Evolutionary conservation across 2,113 vertebrate genomes (phyloP), one percentile per base, ranked within the genome.

Genomic region (Scomber japonicus): DNA sequence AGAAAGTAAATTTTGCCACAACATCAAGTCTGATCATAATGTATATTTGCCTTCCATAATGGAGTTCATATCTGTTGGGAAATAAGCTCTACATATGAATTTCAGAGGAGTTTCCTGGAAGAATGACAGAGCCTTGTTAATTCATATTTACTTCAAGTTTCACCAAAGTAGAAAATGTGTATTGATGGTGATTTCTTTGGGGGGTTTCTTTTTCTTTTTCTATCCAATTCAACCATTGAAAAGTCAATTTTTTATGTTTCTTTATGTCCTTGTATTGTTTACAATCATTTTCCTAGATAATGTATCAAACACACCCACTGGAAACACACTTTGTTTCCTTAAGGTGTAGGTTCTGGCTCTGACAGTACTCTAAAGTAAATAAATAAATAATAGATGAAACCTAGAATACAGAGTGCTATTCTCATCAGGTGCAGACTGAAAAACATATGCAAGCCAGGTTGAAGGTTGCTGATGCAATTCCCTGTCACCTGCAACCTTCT

Each of bases 121-220:
- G 15, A 59, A 48, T 54, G 5, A 73, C 21, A 3, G 4, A 19
- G 30, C 0, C 2, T 35, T 51, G 40, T 74, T 67, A 46, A 46
- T 2, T 63, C 2, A 27, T 51, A 27, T 74, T 67, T 53, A 46
- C 3, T 63, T 69, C 56, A 48, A 55, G 31, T 49, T 79, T 67
- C 12, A 48, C 24, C 11, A 10, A 64, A 53, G 55, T 51, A 50
- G 57, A 73, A 45, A 56, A 51, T 46, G 24, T 64, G 17, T 24
- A 54, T 59, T 64, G 30, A 13, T 27, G 10, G 31, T 55, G 27
- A 74, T 8, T 49, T 19, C 16, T 69, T 13, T 5, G 12, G 24
- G 13, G 21, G 9, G 3, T 46, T 16, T 6, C 15, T 7, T 16
- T 6, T n/a, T 7, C 19, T 13, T 9, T 51, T 9, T 54, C 8